phyloP scores from a whole-genome alignment of 1,140 invertebrate species.

The Capitella teleta region DNA sequence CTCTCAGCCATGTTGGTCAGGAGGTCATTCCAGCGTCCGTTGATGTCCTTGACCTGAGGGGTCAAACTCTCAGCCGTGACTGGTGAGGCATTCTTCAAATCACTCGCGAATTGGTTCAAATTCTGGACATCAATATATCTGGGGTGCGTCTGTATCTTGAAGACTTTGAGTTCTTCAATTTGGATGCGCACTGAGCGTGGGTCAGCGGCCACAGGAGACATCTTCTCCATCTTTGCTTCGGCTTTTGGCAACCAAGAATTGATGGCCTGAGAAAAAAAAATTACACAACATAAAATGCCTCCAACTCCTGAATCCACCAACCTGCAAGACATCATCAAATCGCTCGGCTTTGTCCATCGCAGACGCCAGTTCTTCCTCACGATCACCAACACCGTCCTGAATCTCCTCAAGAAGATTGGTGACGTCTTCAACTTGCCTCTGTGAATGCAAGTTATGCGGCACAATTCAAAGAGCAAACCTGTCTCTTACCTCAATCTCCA shows the following conservation, averaged over 20 bases:
- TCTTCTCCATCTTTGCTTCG: slow-evolving; percentile 71
- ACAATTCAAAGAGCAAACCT: slow-evolving; percentile 51
- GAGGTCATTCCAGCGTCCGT: slow-evolving; percentile 81
- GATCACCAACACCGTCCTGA: slow-evolving; percentile 29
- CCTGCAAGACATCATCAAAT: slow-evolving; percentile 86
- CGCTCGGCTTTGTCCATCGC: slow-evolving; percentile 89
- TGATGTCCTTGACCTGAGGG: slow-evolving; percentile 56
- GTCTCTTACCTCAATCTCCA: slow-evolving; percentile 95
- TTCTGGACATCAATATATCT: slow-evolving; percentile 23
- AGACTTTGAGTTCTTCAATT: slow-evolving; percentile 72
- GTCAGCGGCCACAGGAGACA: slow-evolving; percentile 80
- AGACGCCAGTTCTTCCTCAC: slow-evolving; percentile 64
- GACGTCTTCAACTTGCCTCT: slow-evolving; percentile 45
- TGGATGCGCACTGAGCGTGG: slow-evolving; percentile 86
- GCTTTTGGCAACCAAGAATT: slow-evolving; percentile 77
- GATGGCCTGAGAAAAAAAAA: slow-evolving; percentile 53
- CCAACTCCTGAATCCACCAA: slow-evolving; percentile 13
- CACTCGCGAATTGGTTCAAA: slow-evolving; percentile 31
- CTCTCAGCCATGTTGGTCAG: slow-evolving; percentile 78
- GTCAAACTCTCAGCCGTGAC: slow-evolving; percentile 74
- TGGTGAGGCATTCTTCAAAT: slow-evolving; percentile 55
- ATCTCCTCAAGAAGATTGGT: slow-evolving; percentile 31
- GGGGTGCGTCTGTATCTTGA: slow-evolving; percentile 32
- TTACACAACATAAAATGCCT: background rate
- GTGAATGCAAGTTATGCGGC: too few relatives aligned